Evolutionary conservation across 2,113 vertebrate species (phyloP), one percentile per base, ranked within the genome.

Genomic region (Myanophis thanlyinensis): DNA sequence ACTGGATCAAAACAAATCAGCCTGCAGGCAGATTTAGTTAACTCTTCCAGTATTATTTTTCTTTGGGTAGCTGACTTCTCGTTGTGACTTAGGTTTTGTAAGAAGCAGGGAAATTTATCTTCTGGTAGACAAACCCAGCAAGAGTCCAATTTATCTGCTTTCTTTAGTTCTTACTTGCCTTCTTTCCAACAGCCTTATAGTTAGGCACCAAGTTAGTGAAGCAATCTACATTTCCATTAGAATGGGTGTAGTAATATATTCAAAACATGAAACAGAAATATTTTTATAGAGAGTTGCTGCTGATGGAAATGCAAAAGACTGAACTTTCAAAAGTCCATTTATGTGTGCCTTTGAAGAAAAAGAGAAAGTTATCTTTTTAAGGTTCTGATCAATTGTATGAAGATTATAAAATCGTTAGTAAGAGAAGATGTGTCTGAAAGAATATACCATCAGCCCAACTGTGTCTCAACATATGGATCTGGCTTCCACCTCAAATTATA

Each of bases 21-120:
- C 96, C 97, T 97, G 95, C 97, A 97, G 96, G 35, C 96, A 93
- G 96, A 92, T 94, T 94, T 94, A 94, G 95, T 94, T 93, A 96
- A 95, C 93, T 10, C 96, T 87, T 9, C 40, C 51, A 40, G 44
- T 10, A 27, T 46, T 88, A 40, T 53, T 40, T 88, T 44, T 54
- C 22, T 89, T 56, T 59, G 44, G 15, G 13, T n/a, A 7, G 1
- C 4, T n/a, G 30, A 48, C 20, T 9, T 30, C 12, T 44, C 27
- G n/a, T 67, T 54, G 86, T 94, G 95, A 96, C 96, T 96, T 95
- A 87, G 88, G 95, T 96, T 95, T 95, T 96, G 91, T 91, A 94
- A 96, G 97, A 95, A 95, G 96, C 94, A 93, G 97, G 94, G 92
- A 94, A 93, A 67, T 15, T n/a, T 95, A 96, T 93, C 94, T 94